phyloP scores from a whole-genome alignment of 1,140 invertebrate genomes.

The Phortica variegata region DNA sequence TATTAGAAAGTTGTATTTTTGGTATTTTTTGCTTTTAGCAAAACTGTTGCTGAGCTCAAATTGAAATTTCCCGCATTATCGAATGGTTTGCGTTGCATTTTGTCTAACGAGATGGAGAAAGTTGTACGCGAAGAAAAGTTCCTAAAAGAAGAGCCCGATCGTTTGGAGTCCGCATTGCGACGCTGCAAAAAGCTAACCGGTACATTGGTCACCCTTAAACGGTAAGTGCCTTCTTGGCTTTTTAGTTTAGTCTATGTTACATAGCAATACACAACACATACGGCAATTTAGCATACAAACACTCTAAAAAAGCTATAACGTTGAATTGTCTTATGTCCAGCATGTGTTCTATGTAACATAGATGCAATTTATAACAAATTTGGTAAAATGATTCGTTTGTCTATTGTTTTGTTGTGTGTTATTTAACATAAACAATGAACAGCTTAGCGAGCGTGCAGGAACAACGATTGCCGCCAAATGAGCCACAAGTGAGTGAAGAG shows the following conservation, averaged over 20 bases:
- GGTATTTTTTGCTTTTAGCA: constrained; percentile 61
- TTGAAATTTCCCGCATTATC: constrained; percentile 85
- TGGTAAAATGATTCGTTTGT: not conserved
- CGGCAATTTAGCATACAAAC: too few relatives aligned
- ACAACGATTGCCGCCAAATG: constrained; percentile 74
- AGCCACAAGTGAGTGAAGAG: constrained; percentile 64
- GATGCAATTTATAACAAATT: too few relatives aligned
- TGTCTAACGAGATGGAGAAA: constrained; percentile 92
- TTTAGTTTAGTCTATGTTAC: too few relatives aligned
- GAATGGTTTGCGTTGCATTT: constrained; percentile 82
- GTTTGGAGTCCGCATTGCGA: constrained; percentile 84
- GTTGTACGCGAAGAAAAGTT: constrained; percentile 94
- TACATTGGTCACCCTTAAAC: constrained; percentile 93
- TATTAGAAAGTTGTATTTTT: not conserved
- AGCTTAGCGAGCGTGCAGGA: constrained; percentile 94
- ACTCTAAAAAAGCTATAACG: too few relatives aligned
- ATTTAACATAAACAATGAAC: constrained; percentile 32
- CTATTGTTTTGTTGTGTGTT: too few relatives aligned
- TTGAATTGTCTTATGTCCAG: too few relatives aligned
- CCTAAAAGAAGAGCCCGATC: constrained; percentile 91
- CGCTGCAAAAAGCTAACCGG: constrained; percentile 96
- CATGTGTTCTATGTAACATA: too few relatives aligned
- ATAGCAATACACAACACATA: too few relatives aligned
- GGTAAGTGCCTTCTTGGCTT: constrained; percentile 62
- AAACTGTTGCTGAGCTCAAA: constrained; percentile 94